Conservation (phyloP, 2,797 vertebrate species). For the Liparis tanakae region DNA sequence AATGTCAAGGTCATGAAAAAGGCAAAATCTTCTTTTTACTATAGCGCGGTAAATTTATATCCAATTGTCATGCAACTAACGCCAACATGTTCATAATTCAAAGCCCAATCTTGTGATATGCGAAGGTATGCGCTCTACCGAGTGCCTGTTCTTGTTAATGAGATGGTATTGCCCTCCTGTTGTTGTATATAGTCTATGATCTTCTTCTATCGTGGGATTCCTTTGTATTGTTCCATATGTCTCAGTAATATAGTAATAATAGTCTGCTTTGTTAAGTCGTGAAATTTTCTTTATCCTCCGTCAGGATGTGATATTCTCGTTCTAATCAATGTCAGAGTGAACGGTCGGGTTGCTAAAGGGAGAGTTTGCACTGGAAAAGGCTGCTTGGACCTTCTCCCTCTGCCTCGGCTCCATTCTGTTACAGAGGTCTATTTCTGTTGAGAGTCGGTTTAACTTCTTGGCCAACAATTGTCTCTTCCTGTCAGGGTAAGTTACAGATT, state of each 20-base stretch:
- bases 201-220: not conserved
- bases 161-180: not conserved
- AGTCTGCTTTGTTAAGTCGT: constrained; percentile 27
- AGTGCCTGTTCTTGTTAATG: too few species aligned
- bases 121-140: too few species aligned
- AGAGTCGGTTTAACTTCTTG: constrained; percentile 26
- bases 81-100: too few species aligned
- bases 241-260: constrained; percentile 7
- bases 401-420: constrained; percentile 9
- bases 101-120: too few species aligned
- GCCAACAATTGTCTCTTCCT: constrained; percentile 17
- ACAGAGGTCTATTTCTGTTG: constrained; percentile 17
- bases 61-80: too few species aligned
- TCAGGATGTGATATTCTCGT: constrained; percentile 30
- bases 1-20: too few species aligned
- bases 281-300: not conserved
- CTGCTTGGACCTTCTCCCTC: constrained; percentile 16
- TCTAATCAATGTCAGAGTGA: constrained; percentile 40
- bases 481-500: constrained; percentile 11
- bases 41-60: too few species aligned
- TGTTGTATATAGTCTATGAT: constrained; percentile 1
- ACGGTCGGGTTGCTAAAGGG: constrained; percentile 5
- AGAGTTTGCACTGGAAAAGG: constrained; percentile 27
- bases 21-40: too few species aligned
- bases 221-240: constrained; percentile 1